A percentile compares a stretch with the other conserved stretches of the same genome.
phyloP scores from a whole-genome alignment of 2,888 invertebrate genomes.

The Salticus scenicus region DNA sequence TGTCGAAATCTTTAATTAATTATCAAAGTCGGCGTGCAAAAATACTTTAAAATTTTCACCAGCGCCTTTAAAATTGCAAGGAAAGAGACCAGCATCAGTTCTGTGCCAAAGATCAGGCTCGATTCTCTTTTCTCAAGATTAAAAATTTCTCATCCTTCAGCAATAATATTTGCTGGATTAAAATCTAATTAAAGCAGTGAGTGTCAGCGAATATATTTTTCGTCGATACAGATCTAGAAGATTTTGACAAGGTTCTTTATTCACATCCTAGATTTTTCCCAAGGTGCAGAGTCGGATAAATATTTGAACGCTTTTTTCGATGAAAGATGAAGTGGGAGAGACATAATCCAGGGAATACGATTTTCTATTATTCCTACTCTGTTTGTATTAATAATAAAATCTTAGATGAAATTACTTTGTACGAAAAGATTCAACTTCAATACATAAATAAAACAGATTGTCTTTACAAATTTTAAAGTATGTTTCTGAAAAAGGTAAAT shows the following conservation, averaged over 20 bases:
- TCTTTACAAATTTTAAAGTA: too few species aligned
- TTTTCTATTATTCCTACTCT: neutral
- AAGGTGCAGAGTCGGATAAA: neutral
- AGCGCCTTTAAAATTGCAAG: slow-evolving; percentile 32
- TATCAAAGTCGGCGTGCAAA: slow-evolving; percentile 48
- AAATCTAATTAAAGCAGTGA: slow-evolving; percentile 58
- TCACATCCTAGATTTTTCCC: neutral
- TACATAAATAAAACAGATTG: neutral
- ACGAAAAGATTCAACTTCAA: neutral
- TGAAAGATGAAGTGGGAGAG: neutral
- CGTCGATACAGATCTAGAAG: neutral
- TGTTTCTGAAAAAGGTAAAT: too few species aligned
- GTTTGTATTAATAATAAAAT: neutral
- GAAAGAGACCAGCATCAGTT: slow-evolving; percentile 5
- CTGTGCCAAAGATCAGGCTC: slow-evolving; percentile 37
- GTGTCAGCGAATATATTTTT: slow-evolving; percentile 22
- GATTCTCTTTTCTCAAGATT: slow-evolving; percentile 32
- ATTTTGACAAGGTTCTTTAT: slow-evolving; percentile 42
- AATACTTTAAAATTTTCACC: slow-evolving; percentile 52
- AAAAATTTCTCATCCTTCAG: slow-evolving; percentile 39
- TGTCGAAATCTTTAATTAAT: slow-evolving; percentile 67
- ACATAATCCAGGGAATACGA: neutral
- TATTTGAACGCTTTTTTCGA: neutral
- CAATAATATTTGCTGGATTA: slow-evolving; percentile 58
- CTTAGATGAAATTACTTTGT: neutral